Evolutionary conservation across 2,113 vertebrate genomes (phyloP), one percentile per base, ranked within the genome.

Genomic region (Nyctereutes procyonoides): DNA sequence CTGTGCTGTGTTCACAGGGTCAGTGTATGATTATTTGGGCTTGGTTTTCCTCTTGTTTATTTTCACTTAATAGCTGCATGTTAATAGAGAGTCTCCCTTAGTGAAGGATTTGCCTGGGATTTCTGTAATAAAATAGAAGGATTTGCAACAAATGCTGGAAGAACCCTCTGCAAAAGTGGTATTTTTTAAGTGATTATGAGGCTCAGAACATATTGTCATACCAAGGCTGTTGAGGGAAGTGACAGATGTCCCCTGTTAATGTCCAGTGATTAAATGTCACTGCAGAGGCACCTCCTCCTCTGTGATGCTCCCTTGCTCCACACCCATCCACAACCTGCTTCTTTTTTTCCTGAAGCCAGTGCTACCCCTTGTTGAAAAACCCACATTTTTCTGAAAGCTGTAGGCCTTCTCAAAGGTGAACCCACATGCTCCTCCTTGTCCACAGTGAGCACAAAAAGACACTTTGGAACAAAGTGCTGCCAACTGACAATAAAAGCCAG

Each of bases 191-290:
- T 98, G 99, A 99, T 99, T 99, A 99, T 97, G 98, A 98, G 97
- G n/a, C 53, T 90, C 58, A 62, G 98, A 99, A 98, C 98, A 99
- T 99, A 99, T 98, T 98, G 98, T 98, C 98, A 98, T 91, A 79
- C 88, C 48, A 8, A 90, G 91, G 97, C 90, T 98, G 95, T 93
- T 95, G 96, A 98, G 48, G 96, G 94, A n/a, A 63, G 98, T 96
- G 97, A 99, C 99, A 99, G 99, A 99, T 99, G 99, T 99, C 98
- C 98, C 97, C 98, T 98, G 98, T 99, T 99, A 99, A 98, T 98
- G 98, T 98, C 98, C 98, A 98, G 98, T 99, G 98, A 99, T 99
- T 99, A 99, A 99, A 99, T 98, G 98, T 98, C 98, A 97, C 98
- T 97, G 96, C 96, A 84, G 97, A 98, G 98, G 98, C 98, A 98